phyloP scores from a whole-genome alignment of 2,797 vertebrate genomes.

The Sebastes flavidus region DNA sequence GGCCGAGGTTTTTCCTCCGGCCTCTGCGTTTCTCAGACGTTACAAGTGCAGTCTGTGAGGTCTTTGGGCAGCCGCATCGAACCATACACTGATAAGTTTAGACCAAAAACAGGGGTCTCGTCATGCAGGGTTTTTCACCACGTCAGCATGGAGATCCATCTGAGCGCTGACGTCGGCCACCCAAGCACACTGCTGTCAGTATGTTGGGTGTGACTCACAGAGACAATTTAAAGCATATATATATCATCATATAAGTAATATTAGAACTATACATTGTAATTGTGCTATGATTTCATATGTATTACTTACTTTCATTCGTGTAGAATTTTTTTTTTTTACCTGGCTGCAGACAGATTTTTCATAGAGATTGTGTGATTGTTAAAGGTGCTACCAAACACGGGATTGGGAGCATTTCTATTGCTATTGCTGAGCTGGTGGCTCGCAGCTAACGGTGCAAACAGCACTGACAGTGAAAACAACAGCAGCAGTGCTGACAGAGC shows the following conservation, averaged over 20 bases:
- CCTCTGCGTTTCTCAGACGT: constrained; percentile 41
- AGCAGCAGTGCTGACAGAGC: too few species aligned
- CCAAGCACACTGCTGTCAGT: constrained; percentile 34
- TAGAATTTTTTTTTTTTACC: not conserved
- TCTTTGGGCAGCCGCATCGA: constrained; percentile 55
- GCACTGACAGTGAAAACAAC: too few species aligned
- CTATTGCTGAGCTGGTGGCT: too few species aligned
- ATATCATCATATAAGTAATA: not conserved
- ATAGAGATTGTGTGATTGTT: not conserved
- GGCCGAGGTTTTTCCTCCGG: constrained; percentile 54
- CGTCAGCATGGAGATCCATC: constrained; percentile 21
- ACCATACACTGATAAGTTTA: constrained; percentile 63
- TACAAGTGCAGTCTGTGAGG: constrained; percentile 63
- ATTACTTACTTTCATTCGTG: not conserved
- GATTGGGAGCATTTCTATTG: too few species aligned
- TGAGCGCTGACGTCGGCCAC: constrained; percentile 39
- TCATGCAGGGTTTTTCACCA: constrained; percentile 20
- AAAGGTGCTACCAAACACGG: too few species aligned
- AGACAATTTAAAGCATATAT: not conserved
- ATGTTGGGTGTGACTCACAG: not conserved
- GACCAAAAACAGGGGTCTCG: constrained; percentile 31
- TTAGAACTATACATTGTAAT: not conserved
- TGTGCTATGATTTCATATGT: too few species aligned
- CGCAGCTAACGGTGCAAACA: too few species aligned
- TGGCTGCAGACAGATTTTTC: not conserved